Base-by-base conservation (phyloP, 1,140 invertebrate genomes). In the Antheraea pernyi region DNA sequence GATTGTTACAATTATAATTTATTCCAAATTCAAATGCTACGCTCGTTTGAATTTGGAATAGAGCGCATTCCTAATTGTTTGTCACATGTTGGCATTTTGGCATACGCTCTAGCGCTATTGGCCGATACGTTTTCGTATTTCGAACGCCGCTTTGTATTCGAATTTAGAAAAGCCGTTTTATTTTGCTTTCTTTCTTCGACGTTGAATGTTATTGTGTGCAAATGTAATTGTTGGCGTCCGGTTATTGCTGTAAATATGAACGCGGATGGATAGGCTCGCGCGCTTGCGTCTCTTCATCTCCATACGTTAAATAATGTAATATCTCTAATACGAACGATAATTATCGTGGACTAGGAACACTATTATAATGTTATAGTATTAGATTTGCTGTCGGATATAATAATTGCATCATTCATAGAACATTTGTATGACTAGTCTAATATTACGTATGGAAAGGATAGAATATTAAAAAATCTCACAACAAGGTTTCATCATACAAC, bases 1-100 rank as follows among this genome's bases (percentile, higher is more conserved):
- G 59, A 68, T 69, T 70, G 70, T 71, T 74, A 66, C 68, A 70
- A 66, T 76, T 73, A 75, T 74, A 78, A 79, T 82, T 80, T 82
- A 84, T 85, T 84, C 80, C 80, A 83, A 84, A 87, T 85, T 82
- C 74, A 81, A 82, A 71, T 65, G 69, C 67, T 59, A 67, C 46
- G 46, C 62, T 68, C 69, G 67, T 88, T 88, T 83, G 83, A 84
- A 86, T 85, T 83, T 82, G 80, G 79, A 91, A 84, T 88, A 85
- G 76, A 79, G 72, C 79, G 72, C 85, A 89, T 91, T 89, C 89
- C 85, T 86, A 86, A 89, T 90, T 91, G 86, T 89, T 88, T 84
- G 83, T 83, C 84, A 83, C 76, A 67, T 69, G 81, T 76, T 89
- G 86, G 86, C 83, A 86, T 88, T 88, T 88, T 87, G 89, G 86